These are phyloP conservation scores for Microtus ochrogaster DNA, from an alignment of 2,113 vertebrate species.

Conservation along the genomic window DNA sequence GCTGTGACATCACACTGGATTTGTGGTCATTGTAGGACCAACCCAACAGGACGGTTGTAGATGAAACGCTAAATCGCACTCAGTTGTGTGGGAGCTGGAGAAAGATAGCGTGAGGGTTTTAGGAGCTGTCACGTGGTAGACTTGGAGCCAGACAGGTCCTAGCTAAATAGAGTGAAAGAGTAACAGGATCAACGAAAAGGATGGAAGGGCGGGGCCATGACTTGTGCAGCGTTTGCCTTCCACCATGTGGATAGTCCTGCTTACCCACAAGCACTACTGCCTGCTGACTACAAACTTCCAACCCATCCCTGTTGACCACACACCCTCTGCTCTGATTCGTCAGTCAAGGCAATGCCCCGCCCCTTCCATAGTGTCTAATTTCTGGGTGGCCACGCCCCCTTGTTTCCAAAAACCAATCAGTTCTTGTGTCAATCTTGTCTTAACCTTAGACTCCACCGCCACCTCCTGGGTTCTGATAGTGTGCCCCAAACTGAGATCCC, in stretches of 20 bases:
- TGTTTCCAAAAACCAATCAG: neutral
- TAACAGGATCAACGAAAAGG: neutral
- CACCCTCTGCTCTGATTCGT: neutral
- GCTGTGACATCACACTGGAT: neutral
- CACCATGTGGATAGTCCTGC: neutral
- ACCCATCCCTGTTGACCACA: neutral
- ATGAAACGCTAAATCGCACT: neutral
- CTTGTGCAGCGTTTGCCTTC: neutral
- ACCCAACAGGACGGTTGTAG: neutral
- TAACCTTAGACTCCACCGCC: neutral
- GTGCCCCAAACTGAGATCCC: neutral
- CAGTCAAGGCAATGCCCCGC: neutral
- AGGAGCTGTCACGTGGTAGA: neutral
- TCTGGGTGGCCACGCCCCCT: neutral
- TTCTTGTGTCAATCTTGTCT: neutral
- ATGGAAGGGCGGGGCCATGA: neutral
- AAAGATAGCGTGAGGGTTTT: neutral
- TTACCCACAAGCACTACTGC: no score
- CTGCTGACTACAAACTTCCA: neutral
- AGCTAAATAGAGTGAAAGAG: neutral
- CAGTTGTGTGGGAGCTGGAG: neutral
- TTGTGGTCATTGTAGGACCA: neutral
- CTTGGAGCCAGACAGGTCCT: neutral
- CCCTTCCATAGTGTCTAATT: accelerated
- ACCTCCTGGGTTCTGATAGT: neutral